Conservation (phyloP, 2,888 invertebrate species). For the Tipula unca region DNA sequence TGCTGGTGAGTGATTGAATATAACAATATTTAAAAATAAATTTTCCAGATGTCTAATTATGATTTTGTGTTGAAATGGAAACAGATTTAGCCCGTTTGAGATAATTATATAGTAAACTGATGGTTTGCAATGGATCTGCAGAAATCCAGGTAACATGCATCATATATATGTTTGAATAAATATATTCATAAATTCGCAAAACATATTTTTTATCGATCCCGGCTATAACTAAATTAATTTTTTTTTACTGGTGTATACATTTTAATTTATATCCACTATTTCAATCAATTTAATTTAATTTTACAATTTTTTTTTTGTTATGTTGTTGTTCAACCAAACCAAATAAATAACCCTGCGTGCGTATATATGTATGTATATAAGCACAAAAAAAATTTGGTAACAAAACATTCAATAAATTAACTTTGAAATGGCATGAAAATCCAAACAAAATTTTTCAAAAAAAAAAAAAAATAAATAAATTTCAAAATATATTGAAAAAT, state of each 20-base stretch:
- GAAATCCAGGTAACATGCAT: neutral
- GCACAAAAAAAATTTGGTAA: neutral
- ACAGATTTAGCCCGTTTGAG: neutral
- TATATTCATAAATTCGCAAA: neutral
- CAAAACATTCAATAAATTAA: neutral
- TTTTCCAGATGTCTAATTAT: neutral
- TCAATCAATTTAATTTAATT: conserved; percentile 8
- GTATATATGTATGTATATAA: too few species aligned
- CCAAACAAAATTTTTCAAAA: neutral
- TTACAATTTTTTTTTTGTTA: neutral
- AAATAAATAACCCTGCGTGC: neutral
- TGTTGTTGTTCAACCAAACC: neutral
- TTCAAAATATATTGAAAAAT: neutral
- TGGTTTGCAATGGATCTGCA: neutral
- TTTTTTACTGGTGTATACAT: neutral
- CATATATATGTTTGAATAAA: too few species aligned
- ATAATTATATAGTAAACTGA: neutral
- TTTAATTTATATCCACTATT: neutral
- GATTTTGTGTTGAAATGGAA: neutral
- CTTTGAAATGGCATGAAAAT: neutral
- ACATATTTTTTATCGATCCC: neutral
- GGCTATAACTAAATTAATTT: neutral
- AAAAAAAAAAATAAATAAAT: neutral
- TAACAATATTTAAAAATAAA: neutral
- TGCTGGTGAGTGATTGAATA: neutral